Evolutionary conservation across 2,113 vertebrate species (phyloP), one percentile per base, ranked within the genome.

Genomic region (Maccullochella peelii): DNA sequence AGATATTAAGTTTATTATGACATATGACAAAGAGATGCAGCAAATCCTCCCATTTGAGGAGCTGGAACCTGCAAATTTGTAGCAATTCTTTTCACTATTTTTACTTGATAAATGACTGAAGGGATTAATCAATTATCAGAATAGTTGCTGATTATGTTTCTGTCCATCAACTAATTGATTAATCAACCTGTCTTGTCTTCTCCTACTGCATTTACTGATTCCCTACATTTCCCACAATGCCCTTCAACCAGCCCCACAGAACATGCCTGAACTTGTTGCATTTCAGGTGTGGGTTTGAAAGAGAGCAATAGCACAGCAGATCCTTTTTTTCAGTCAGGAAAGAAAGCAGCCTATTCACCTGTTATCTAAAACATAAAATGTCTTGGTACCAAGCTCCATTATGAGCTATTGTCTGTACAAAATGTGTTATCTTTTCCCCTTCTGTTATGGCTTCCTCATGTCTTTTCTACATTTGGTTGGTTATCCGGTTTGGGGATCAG

Each of bases 151-250:
- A 50, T 30, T 16, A 6, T 6, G 23, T 67, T 20, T 25, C 23
- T 68, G 44, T 25, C 23, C 2, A 42, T 27, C 21, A 21, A 15
- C 21, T 33, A 30, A 77, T 18, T 5, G 20, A n/a, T 23, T 5
- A 40, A 33, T 33, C 9, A 3, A 5, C 18, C 21, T 30, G 30
- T 50, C 57, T 68, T 1, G 8, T 59, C 38, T 54, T 50, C 54
- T 59, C 30, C 49, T 12, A 15, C 27, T 57, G 27, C 47, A 2
- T 42, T 50, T 10, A 25, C 27, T 15, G 5, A 36, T 42, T 20
- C 61, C 27, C 69, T 73, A n/a, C 66, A 78, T 79, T 57, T 82
- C 79, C 79, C 72, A 85, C 44, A 73, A 69, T 80, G 20, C 79
- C 55, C 12, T 73, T 82, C 12, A 18, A 25, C 58, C 36, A 38